Conservation (phyloP, 2,113 vertebrate species). For the Mus pahari region DNA sequence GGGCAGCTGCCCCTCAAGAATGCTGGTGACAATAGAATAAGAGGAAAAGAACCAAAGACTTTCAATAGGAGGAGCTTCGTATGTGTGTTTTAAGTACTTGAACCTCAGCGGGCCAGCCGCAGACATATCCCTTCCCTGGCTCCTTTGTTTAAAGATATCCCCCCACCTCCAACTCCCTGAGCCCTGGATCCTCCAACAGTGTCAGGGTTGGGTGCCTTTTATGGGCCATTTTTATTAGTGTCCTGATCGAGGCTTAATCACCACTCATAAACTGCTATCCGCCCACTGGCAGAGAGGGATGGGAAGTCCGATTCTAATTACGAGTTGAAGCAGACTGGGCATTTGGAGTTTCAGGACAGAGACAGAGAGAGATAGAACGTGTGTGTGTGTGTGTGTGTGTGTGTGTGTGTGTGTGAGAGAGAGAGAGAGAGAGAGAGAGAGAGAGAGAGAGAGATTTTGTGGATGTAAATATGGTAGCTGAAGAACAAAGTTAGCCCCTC, state of each 20-base stretch:
- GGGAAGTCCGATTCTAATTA: background rate
- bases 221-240: slow-evolving; percentile 46
- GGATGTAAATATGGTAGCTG: too few species aligned
- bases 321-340: background rate
- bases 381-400: too few species aligned
- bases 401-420: too few species aligned
- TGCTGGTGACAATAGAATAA: background rate
- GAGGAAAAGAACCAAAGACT: background rate
- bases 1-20: background rate
- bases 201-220: slow-evolving; percentile 46
- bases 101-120: background rate
- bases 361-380: too few species aligned
- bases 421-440: too few species aligned
- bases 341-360: background rate
- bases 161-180: background rate
- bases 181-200: background rate
- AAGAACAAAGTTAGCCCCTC: background rate
- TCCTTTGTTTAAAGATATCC: slow-evolving; percentile 38
- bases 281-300: background rate
- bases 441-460: background rate
- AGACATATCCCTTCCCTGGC: background rate
- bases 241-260: slow-evolving; percentile 47
- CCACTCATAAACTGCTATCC: slow-evolving; percentile 1
- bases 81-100: background rate
- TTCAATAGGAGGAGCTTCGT: background rate